Evolutionary conservation across 1,140 invertebrate genomes (phyloP).

Genomic region (Homalodisca vitripennis): DNA sequence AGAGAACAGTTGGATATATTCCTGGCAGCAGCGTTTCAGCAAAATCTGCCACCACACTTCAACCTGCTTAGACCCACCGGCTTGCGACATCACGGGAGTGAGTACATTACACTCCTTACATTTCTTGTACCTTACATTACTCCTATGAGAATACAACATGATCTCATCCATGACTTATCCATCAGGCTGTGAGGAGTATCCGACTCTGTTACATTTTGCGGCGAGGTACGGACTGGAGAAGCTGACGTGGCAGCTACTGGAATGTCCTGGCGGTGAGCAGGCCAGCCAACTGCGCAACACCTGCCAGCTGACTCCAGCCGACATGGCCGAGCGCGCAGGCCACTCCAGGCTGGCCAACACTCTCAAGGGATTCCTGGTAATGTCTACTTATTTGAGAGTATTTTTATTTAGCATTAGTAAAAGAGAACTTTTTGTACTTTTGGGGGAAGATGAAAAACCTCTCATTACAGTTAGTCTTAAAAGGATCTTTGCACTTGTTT

Average conservation of each 20-base stretch:
- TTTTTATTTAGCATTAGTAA: too few relatives aligned
- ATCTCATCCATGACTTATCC: not conserved
- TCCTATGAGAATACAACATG: too few relatives aligned
- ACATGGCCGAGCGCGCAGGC: slow-evolving; percentile 71
- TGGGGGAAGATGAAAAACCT: too few relatives aligned
- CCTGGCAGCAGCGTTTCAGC: slow-evolving; percentile 75
- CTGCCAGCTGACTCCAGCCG: slow-evolving; percentile 74
- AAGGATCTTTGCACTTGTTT: too few relatives aligned
- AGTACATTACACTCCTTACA: slow-evolving; percentile 35
- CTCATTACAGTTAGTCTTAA: too few relatives aligned
- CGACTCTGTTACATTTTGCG: slow-evolving; percentile 84
- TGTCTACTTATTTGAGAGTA: too few relatives aligned
- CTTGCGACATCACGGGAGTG: slow-evolving; percentile 49
- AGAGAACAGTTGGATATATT: slow-evolving; percentile 77
- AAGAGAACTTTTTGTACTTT: too few relatives aligned
- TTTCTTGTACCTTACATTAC: too few relatives aligned
- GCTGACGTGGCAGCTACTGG: slow-evolving; percentile 75
- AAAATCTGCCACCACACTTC: slow-evolving; percentile 77
- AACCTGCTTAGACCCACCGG: slow-evolving; percentile 60
- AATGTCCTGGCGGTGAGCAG: slow-evolving; percentile 77
- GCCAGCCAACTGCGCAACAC: slow-evolving; percentile 76
- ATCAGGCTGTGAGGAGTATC: slow-evolving; percentile 75
- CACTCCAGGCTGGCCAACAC: slow-evolving; percentile 68
- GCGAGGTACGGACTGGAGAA: slow-evolving; percentile 82
- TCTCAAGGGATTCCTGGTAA: slow-evolving; percentile 73